phyloP scores from a whole-genome alignment of 2,113 vertebrate genomes.

The Zosterops japonicus region DNA sequence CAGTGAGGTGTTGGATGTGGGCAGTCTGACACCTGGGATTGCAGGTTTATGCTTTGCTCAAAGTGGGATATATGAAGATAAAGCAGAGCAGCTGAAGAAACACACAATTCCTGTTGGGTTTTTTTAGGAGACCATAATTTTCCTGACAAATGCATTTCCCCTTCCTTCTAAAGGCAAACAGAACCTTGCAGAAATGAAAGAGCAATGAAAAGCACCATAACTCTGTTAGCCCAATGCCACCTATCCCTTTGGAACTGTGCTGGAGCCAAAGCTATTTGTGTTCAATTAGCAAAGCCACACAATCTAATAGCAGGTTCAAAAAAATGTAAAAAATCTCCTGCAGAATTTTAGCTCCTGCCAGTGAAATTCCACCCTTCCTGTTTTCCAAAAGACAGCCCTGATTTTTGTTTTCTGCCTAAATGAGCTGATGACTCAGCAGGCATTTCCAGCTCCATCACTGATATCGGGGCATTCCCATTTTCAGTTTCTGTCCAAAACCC shows the following conservation, averaged over 20 bases:
- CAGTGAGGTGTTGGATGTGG: background rate
- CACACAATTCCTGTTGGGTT: background rate
- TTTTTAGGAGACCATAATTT: background rate
- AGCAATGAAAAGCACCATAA: background rate
- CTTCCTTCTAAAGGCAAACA: background rate
- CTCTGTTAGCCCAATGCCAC: background rate
- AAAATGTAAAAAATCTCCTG: background rate
- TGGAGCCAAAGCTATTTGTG: background rate
- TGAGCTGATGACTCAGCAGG: background rate
- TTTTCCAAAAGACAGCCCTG: background rate
- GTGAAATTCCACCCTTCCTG: constrained; percentile 28
- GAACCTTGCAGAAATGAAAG: background rate
- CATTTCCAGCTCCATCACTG: background rate
- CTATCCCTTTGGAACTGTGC: background rate
- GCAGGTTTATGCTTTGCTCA: background rate
- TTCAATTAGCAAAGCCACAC: background rate
- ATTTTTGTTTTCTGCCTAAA: background rate
- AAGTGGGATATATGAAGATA: background rate
- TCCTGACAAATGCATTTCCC: background rate
- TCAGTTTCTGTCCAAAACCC: background rate
- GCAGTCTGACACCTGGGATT: background rate
- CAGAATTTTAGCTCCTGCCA: background rate
- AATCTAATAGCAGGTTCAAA: background rate
- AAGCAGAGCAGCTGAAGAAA: background rate
- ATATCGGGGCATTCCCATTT: background rate